Evolutionary conservation across 2,797 vertebrate genomes (phyloP).

Genomic region (Cirrhinus molitorella): DNA sequence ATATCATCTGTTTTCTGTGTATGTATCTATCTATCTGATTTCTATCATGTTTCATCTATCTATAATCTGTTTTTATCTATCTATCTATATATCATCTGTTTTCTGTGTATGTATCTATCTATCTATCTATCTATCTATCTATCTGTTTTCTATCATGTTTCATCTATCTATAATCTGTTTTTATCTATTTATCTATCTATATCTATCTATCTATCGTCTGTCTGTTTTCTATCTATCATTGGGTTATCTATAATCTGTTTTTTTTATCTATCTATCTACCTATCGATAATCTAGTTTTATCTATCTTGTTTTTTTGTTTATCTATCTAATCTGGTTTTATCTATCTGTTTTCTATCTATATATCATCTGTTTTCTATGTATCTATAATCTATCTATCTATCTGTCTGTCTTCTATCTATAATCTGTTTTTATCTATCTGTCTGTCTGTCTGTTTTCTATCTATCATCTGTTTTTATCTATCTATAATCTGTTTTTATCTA

Average conservation of each 20-base stretch:
- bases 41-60: no score
- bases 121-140: conserved; percentile 30
- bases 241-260: not conserved
- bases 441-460: not conserved
- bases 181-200: not conserved
- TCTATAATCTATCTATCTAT: not conserved
- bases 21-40: no score
- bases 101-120: not conserved
- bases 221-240: conserved; percentile 4
- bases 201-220: not conserved
- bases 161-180: not conserved
- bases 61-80: no score
- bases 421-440: no score
- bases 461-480: no score
- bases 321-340: no score
- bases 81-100: no score
- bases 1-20: no score
- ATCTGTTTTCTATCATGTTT: no score
- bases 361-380: not conserved
- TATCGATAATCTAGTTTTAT: not conserved
- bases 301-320: no score
- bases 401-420: conserved; percentile 61
- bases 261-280: not conserved
- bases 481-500: no score
- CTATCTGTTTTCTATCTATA: no score